phyloP scores from a whole-genome alignment of 2,888 invertebrate species.

The Hemaris fuciformis region DNA sequence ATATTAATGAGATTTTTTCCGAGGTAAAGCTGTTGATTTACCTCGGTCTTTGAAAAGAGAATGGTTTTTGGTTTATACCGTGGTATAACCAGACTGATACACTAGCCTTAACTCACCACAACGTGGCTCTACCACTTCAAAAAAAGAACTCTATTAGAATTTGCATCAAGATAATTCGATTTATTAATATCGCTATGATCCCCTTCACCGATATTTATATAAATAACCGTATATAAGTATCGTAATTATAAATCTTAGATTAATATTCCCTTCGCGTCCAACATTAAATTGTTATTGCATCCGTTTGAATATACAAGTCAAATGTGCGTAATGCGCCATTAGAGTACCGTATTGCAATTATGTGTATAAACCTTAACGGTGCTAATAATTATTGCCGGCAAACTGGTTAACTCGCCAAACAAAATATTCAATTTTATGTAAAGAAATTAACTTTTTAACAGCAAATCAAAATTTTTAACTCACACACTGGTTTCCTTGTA shows the following conservation, averaged over 20 bases:
- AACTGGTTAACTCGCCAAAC: background rate
- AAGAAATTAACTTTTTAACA: slow-evolving; percentile 4
- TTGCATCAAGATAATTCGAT: no score
- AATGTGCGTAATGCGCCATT: background rate
- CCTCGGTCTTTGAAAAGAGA: no score
- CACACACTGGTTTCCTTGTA: background rate
- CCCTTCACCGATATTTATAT: background rate
- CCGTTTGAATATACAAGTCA: slow-evolving; percentile 12
- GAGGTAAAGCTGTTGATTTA: no score
- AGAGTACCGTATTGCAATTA: slow-evolving; percentile 10
- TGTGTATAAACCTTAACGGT: slow-evolving; percentile 6
- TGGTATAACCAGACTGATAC: no score
- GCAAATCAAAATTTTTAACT: background rate
- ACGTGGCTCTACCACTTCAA: no score
- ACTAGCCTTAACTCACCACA: no score
- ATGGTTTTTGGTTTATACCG: no score
- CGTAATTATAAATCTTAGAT: slow-evolving; percentile 1
- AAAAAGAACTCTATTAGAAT: no score
- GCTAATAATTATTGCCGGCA: background rate
- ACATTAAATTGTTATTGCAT: slow-evolving; percentile 20
- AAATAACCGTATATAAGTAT: background rate
- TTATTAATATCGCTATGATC: no score
- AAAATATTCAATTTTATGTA: background rate
- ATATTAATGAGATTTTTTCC: no score
- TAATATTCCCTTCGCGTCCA: background rate